Percentiles rank a stretch among this genome's conserved stretches.
These are phyloP conservation scores for Poeciliopsis infans DNA, from an alignment of 2,797 vertebrate genomes.

Conservation along the genomic window DNA sequence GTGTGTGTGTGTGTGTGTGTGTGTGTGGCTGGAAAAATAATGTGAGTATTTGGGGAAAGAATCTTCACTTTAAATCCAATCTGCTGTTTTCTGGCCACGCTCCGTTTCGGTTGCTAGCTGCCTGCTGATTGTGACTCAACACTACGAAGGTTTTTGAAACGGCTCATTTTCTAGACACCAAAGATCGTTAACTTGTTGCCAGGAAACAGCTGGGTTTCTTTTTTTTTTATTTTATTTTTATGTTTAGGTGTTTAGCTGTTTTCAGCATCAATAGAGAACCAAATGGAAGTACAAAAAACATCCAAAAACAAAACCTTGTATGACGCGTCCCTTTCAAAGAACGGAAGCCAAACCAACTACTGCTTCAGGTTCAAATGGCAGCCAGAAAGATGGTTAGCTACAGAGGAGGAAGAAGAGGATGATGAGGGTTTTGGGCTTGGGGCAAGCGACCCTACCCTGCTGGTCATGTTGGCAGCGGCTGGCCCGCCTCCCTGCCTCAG, in stretches of 20 bases:
- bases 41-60: constrained; percentile 24
- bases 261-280: too few relatives aligned
- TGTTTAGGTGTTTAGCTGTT: too few relatives aligned
- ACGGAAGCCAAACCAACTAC: not conserved
- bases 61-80: constrained; percentile 3
- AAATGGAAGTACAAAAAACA: too few relatives aligned
- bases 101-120: too few relatives aligned
- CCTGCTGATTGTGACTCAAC: too few relatives aligned
- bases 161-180: too few relatives aligned
- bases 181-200: too few relatives aligned
- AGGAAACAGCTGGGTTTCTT: too few relatives aligned
- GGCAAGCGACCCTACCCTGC: constrained; percentile 79
- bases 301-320: too few relatives aligned
- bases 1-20: constrained; percentile 6
- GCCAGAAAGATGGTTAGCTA: constrained; percentile 13
- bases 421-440: constrained; percentile 42
- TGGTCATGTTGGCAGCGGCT: constrained; percentile 78
- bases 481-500: constrained; percentile 72
- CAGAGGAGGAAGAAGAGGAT: constrained; percentile 27
- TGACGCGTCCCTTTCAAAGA: not conserved
- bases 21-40: constrained; percentile 28
- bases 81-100: too few relatives aligned
- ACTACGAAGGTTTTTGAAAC: too few relatives aligned
- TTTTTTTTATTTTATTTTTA: too few relatives aligned
- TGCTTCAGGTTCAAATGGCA: constrained; percentile 40